A percentile compares a stretch with the other conserved stretches of the same genome.
Evolutionary conservation across 2,888 invertebrate species (phyloP).

Genomic region (Luperina nickerlii): DNA sequence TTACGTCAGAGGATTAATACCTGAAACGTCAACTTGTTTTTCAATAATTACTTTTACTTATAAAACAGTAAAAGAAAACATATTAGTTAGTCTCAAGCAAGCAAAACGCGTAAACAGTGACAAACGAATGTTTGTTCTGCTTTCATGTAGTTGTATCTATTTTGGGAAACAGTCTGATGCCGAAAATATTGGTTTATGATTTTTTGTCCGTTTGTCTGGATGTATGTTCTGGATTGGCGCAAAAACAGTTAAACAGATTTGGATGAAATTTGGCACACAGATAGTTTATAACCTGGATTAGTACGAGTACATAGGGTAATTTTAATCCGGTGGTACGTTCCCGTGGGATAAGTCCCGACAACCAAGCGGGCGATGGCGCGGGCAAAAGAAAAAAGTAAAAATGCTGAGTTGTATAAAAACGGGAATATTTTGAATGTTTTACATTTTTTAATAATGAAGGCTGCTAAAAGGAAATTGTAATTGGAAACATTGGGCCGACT

Average conservation of each 20-base stretch:
- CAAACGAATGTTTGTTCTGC: not conserved
- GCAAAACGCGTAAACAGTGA: not conserved
- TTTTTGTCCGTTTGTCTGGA: no score
- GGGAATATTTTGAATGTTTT: conserved; percentile 28
- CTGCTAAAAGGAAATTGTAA: conserved; percentile 55
- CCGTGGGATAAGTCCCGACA: not conserved
- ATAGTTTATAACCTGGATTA: not conserved
- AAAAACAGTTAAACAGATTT: not conserved
- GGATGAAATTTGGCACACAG: not conserved
- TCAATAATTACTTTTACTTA: no score
- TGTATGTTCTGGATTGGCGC: no score
- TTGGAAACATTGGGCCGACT: conserved; percentile 57
- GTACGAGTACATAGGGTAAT: not conserved
- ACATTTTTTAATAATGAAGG: conserved; percentile 34
- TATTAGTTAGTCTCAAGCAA: not conserved
- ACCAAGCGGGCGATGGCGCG: no score
- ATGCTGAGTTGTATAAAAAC: not conserved
- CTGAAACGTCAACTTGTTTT: not conserved
- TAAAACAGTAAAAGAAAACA: not conserved
- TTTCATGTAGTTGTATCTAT: not conserved
- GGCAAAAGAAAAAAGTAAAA: not conserved
- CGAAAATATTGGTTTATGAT: no score
- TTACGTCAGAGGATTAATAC: not conserved
- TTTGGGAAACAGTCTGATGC: no score
- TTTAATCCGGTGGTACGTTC: not conserved